Evolutionary conservation across 2,797 vertebrate species (phyloP), one percentile per base, ranked within the genome.

Genomic region (Lepilemur septentrionalis): DNA sequence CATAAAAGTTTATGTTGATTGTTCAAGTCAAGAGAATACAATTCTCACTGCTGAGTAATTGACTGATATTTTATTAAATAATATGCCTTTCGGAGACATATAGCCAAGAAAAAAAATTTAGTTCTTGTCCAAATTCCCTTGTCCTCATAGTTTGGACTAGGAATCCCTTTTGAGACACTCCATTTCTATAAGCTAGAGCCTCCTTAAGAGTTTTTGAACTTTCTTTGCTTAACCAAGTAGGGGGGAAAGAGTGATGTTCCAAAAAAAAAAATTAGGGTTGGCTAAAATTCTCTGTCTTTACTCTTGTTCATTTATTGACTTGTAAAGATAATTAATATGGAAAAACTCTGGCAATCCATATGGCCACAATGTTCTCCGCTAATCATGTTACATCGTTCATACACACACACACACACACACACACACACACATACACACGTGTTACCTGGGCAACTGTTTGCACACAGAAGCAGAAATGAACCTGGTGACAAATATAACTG

Each of bases 91-190:
- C 63, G n/a, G 82, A 97, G 35, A 15, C 73, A 70, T 0, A 35
- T 20, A 88, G 59, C 72, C 70, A 84, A 92, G 91, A 92, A 85
- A 83, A 35, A 89, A 35, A 89, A 89, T 30, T 32, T 35, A 90
- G 25, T 67, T 63, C 12, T 63, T 93, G 28, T 79, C 88, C 78
- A 96, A 86, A 41, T 38, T 91, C n/a, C 20, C 57, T 32, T 89
- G 30, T 81, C 55, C 7, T 84, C 50, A 83, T 0, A 0, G 65
- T 30, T 96, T 92, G 59, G 32, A 43, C 17, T 67, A 43, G 75
- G 86, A 96, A 96, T 96, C 72, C 46, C 82, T 98, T 89, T 22
- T 82, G 57, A 89, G 48, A 95, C 18, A n/a, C n/a, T 73, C 92
- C 76, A 22, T 94, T 23, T 43, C 52, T 95, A 0, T 46, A 73